phyloP scores from a whole-genome alignment of 2,888 invertebrate genomes.

The Yponomeuta cagnagella region DNA sequence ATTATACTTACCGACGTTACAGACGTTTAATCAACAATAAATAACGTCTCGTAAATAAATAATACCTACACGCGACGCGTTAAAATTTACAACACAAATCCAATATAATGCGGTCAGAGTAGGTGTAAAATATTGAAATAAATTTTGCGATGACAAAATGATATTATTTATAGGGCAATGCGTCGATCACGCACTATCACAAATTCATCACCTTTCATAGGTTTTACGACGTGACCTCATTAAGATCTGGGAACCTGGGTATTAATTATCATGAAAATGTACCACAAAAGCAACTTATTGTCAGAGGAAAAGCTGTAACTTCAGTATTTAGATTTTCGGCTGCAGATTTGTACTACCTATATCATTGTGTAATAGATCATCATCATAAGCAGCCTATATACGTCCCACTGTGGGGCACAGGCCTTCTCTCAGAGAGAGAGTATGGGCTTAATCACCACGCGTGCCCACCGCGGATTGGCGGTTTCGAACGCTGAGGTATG shows the following conservation, averaged over 20 bases:
- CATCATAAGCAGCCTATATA: no score
- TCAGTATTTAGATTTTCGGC: no score
- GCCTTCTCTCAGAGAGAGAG: no score
- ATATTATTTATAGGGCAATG: slow-evolving; percentile 7
- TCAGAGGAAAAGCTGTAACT: no score
- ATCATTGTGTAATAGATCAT: no score
- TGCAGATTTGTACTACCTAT: no score
- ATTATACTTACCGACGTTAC: neutral
- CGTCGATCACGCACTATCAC: slow-evolving; percentile 3
- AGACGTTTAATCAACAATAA: slow-evolving; percentile 5
- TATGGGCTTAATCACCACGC: no score
- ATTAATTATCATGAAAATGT: neutral
- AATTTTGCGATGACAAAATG: slow-evolving; percentile 8
- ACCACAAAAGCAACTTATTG: no score
- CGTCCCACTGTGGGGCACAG: no score
- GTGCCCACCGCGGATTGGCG: no score
- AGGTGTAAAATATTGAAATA: slow-evolving; percentile 7
- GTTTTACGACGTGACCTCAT: slow-evolving; percentile 1
- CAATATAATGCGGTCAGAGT: neutral
- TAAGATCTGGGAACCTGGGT: neutral
- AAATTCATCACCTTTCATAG: slow-evolving; percentile 9
- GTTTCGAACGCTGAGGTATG: no score
- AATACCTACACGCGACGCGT: slow-evolving; percentile 29
- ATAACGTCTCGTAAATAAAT: neutral
- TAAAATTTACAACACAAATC: slow-evolving; percentile 20